Conservation (phyloP, 2,888 invertebrate genomes). For the Podotricha telesiphe region DNA sequence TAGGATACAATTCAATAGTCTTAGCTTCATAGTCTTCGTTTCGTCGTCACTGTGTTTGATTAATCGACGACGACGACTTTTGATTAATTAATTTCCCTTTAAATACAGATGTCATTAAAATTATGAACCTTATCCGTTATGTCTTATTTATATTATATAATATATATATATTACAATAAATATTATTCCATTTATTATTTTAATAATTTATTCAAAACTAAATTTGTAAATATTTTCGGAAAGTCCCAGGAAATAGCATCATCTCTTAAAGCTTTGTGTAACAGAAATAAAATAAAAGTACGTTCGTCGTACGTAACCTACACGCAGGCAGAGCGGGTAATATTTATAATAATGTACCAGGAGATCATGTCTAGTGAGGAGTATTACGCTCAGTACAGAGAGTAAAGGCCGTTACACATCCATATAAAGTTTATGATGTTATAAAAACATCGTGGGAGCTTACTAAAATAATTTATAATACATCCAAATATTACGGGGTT, state of each 20-base stretch:
- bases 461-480: constrained; percentile 16
- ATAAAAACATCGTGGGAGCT: constrained; percentile 22
- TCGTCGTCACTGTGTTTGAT: constrained; percentile 6
- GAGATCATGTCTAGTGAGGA: constrained; percentile 42
- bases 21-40: too few relatives aligned
- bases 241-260: neutral
- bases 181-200: too few relatives aligned
- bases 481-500: neutral
- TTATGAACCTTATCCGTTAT: constrained; percentile 7
- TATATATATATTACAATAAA: neutral
- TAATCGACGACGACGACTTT: constrained; percentile 20
- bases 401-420: constrained; percentile 18
- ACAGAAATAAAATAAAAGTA: constrained; percentile 22
- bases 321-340: constrained; percentile 15
- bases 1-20: constrained; percentile 2
- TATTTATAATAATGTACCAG: constrained; percentile 42
- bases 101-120: constrained; percentile 23
- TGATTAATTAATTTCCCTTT: constrained; percentile 23
- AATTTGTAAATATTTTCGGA: neutral
- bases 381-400: constrained; percentile 6
- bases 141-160: neutral
- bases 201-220: neutral
- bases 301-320: neutral
- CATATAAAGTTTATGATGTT: constrained; percentile 24
- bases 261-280: neutral